Evolutionary conservation across 2,888 invertebrate genomes (phyloP), one percentile per base, ranked within the genome.

Genomic region (Trichacis sp.): DNA sequence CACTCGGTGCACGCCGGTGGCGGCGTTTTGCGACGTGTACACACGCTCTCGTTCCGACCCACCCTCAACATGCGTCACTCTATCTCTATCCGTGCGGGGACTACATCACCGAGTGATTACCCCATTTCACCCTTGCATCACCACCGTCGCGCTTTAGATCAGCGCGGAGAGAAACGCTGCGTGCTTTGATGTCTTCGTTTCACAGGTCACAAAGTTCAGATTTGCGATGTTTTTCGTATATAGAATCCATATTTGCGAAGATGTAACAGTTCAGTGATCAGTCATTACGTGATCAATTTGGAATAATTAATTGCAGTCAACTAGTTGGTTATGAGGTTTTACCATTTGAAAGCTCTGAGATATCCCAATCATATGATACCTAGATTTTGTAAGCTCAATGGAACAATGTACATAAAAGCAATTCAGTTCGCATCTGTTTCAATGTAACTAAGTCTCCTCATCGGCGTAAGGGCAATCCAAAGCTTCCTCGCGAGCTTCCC

Each of bases 101-200:
- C 77, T 81, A 80, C 78, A 81, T 80, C 79, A 79, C 78, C 81
- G 70, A 81, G 79, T 80, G 80, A 80, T 81, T 81, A 80, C 80
- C 78, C 64, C 49, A 50, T 61, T 33, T 54, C 62, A 48, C 56
- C 52, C 51, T 43, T 48, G 52, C 53, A 51, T 64, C 64, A 50
- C 68, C 42, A 38, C 48, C 47, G 50, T 57, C 45, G 43, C 62
- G 29, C 51, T 53, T 54, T 47, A 30, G 24, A 46, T 42, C 42
- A 58, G 33, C 19, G 14, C 19, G 11, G 2, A 18, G 17, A 6
- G 11, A n/a, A 46, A 17, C 9, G n/a, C n/a, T n/a, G n/a, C n/a
- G n/a, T n/a, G n/a, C n/a, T n/a, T n/a, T n/a, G n/a, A n/a, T 19
- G 19, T 40, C 15, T 15, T 8, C n/a, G 14, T 40, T 40, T 40